Percentiles rank a stretch among this genome's conserved stretches.
phyloP scores from a whole-genome alignment of 2,888 invertebrate species.

The Drosophila anomalata region DNA sequence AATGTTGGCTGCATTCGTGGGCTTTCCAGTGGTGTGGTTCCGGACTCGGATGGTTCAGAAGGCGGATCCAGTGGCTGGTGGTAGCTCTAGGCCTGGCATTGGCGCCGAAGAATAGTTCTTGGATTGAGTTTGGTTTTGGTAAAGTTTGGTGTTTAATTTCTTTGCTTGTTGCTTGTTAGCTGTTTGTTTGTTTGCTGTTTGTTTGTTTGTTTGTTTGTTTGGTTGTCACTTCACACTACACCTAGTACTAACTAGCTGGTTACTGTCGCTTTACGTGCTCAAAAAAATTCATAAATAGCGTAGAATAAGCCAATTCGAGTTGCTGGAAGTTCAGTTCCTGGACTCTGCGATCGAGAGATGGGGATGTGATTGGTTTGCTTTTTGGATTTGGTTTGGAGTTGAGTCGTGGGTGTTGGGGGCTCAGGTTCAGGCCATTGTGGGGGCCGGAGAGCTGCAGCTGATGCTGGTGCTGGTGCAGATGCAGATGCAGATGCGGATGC shows the following conservation, averaged over 20 bases:
- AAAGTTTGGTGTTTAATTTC: neutral
- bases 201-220: conserved; percentile 16
- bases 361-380: neutral
- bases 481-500: conserved; percentile 3
- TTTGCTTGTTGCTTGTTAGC: conserved; percentile 18
- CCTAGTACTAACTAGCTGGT: conserved; percentile 27
- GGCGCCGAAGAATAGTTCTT: too few species aligned
- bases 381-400: conserved; percentile 18
- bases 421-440: conserved; percentile 4
- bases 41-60: conserved; percentile 12
- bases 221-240: conserved; percentile 7
- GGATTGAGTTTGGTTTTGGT: neutral
- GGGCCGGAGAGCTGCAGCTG: conserved; percentile 10
- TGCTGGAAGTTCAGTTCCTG: neutral
- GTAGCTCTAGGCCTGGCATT: too few species aligned
- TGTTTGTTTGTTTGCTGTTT: conserved; percentile 24
- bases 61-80: too few species aligned
- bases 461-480: conserved; percentile 1
- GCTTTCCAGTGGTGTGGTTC: conserved; percentile 43
- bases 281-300: conserved; percentile 61
- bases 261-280: conserved; percentile 60
- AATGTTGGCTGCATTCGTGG: conserved; percentile 91
- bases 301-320: conserved; percentile 55
- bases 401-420: conserved; percentile 13
- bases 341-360: too few species aligned